Evolutionary conservation across 2,888 invertebrate genomes (phyloP).

Genomic region (Parnassius orleans): DNA sequence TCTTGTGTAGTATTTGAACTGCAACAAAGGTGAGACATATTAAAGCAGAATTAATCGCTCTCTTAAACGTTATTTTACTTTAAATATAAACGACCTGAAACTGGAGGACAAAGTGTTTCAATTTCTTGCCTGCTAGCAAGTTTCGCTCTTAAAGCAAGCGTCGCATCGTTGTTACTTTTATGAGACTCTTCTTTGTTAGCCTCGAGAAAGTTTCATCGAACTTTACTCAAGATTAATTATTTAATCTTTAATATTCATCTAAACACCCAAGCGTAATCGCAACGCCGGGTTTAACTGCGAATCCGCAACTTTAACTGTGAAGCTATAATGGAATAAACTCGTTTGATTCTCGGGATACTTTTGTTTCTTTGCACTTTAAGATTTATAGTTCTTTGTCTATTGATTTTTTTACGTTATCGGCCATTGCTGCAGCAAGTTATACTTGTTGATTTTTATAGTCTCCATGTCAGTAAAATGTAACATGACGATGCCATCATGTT

Average conservation of each 20-base stretch:
- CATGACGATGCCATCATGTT: too few species aligned
- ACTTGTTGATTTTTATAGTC: too few species aligned
- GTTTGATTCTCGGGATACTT: conserved; percentile 37
- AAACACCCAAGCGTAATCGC: conserved; percentile 52
- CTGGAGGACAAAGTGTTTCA: conserved; percentile 45
- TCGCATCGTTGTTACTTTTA: conserved; percentile 38
- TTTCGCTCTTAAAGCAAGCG: conserved; percentile 37
- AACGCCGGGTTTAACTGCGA: conserved; percentile 52
- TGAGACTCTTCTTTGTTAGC: conserved; percentile 57
- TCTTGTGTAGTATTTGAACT: conserved; percentile 8
- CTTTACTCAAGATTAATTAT: conserved; percentile 68
- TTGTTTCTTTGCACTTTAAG: background rate
- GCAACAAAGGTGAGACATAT: conserved; percentile 37
- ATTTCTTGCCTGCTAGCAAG: conserved; percentile 49
- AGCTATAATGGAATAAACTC: conserved; percentile 52
- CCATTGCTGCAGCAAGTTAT: too few species aligned
- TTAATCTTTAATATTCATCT: conserved; percentile 71
- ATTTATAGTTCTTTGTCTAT: background rate
- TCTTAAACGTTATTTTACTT: conserved; percentile 51
- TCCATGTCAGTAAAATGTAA: too few species aligned
- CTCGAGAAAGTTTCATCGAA: conserved; percentile 56
- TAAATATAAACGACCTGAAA: conserved; percentile 49
- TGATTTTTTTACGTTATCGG: background rate
- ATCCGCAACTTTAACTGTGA: conserved; percentile 48
- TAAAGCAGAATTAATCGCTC: conserved; percentile 45